phyloP scores from a whole-genome alignment of 2,797 vertebrate genomes.

The Aeoliscus strigatus region DNA sequence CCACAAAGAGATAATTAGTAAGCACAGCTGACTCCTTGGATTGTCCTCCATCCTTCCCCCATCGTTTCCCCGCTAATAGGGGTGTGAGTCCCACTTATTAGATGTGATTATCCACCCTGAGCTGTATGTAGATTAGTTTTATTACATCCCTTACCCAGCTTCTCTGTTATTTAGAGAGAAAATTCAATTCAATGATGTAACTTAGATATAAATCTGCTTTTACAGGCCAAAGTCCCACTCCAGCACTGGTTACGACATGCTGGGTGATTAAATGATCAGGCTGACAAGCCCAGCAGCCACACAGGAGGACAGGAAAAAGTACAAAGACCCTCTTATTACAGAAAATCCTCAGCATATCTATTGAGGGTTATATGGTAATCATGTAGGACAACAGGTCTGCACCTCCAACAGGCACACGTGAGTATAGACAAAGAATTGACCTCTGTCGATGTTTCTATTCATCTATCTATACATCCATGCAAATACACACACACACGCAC shows the following conservation, averaged over 20 bases:
- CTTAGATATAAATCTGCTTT: slow-evolving; percentile 74
- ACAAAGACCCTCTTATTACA: slow-evolving; percentile 68
- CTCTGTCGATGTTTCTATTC: too few species aligned
- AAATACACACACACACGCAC: too few species aligned
- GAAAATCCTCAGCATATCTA: slow-evolving; percentile 69
- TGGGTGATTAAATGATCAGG: slow-evolving; percentile 72
- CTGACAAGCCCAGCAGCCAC: slow-evolving; percentile 70
- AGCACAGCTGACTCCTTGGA: slow-evolving; percentile 70
- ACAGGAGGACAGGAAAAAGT: slow-evolving; percentile 67
- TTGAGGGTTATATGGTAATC: slow-evolving; percentile 72
- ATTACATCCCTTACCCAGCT: slow-evolving; percentile 66
- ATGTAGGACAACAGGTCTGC: slow-evolving; percentile 49
- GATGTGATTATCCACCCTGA: slow-evolving; percentile 74
- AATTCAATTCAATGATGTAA: slow-evolving; percentile 76
- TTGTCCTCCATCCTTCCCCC: slow-evolving; percentile 66
- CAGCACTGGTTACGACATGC: slow-evolving; percentile 64
- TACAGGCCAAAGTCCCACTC: slow-evolving; percentile 67
- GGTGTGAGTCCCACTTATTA: slow-evolving; percentile 71
- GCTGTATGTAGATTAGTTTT: slow-evolving; percentile 73
- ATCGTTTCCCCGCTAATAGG: slow-evolving; percentile 65
- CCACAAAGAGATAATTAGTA: slow-evolving; percentile 69
- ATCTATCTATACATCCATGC: background rate
- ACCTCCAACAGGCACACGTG: slow-evolving; percentile 22
- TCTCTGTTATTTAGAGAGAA: slow-evolving; percentile 71
- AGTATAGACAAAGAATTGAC: too few species aligned